Evolutionary conservation across 2,113 vertebrate species (phyloP).

Genomic region (Hippolais icterina): DNA sequence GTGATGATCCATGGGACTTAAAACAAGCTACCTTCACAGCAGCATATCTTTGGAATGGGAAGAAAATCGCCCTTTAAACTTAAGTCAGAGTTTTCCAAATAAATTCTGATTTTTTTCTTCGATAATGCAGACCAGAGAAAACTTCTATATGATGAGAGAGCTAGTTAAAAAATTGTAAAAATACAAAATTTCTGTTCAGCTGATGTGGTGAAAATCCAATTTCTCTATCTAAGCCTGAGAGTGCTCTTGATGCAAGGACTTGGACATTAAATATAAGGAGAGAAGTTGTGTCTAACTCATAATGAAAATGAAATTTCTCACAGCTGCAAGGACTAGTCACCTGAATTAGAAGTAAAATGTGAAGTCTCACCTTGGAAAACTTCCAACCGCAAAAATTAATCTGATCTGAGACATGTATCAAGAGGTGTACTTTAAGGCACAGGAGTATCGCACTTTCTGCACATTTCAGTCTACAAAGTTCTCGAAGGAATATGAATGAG

Average conservation of each 20-base stretch:
- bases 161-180: background rate
- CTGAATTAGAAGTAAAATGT: background rate
- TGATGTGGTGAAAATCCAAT: background rate
- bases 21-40: background rate
- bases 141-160: background rate
- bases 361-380: background rate
- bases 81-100: background rate
- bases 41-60: background rate
- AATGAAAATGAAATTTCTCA: background rate
- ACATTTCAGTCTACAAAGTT: background rate
- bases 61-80: background rate
- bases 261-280: background rate
- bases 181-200: background rate
- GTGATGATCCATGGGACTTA: background rate
- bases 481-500: background rate
- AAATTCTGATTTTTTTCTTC: background rate
- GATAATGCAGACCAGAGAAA: background rate
- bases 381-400: constrained; percentile 19
- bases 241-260: background rate
- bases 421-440: background rate
- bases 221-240: background rate
- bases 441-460: background rate
- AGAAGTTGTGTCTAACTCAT: background rate
- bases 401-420: background rate
- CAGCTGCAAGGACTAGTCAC: background rate